These are phyloP conservation scores for Delia radicum DNA, from an alignment of 1,140 invertebrate species.

Conservation along the genomic window DNA sequence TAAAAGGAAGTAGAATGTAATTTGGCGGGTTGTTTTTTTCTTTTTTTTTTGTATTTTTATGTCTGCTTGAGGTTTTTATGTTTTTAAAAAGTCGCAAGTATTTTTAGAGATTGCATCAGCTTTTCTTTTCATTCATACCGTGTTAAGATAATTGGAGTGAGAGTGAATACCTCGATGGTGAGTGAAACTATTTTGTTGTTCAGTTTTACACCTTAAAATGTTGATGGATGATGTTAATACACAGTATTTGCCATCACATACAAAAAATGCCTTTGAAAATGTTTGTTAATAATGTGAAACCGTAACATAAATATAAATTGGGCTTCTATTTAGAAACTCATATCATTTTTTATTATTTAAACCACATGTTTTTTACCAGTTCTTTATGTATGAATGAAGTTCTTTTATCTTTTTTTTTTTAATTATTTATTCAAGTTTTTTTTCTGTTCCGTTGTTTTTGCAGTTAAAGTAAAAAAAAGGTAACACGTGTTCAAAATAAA, in stretches of 20 bases:
- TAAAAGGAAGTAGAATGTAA: not conserved
- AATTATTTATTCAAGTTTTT: constrained; percentile 24
- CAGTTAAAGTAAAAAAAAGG: not conserved
- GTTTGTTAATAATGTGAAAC: not conserved
- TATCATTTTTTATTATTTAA: not conserved
- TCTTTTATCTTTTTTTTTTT: not conserved
- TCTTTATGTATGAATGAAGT: not conserved
- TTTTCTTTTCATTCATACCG: not conserved
- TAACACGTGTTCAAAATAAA: constrained; percentile 5
- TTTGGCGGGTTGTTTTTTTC: constrained; percentile 1
- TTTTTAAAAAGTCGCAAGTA: not conserved
- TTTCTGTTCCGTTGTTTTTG: not conserved
- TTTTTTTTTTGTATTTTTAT: not conserved
- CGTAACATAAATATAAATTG: not conserved
- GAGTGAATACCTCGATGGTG: not conserved
- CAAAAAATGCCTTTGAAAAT: not conserved
- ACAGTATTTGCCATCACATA: too few relatives aligned
- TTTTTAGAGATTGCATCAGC: constrained; percentile 4
- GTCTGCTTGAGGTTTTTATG: not conserved
- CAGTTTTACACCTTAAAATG: not conserved
- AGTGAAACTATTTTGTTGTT: not conserved
- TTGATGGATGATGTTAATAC: not conserved
- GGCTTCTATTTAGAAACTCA: not conserved
- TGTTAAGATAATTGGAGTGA: not conserved
- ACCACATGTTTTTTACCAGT: constrained; percentile 7